Conservation (phyloP, 2,113 vertebrate species). For the Phrynosoma blainvillii region DNA sequence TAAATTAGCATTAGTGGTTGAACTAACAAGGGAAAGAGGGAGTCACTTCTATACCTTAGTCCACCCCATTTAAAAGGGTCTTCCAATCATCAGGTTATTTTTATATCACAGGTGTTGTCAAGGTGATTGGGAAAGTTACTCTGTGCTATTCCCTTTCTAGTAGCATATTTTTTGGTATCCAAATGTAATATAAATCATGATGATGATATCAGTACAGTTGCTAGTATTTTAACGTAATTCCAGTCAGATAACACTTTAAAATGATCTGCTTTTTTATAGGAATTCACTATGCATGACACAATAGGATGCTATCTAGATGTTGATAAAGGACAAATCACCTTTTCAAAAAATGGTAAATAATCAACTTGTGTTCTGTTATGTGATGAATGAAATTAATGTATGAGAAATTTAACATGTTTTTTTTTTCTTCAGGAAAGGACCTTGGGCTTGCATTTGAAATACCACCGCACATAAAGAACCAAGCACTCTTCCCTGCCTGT, state of each 20-base stretch:
- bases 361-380: not conserved
- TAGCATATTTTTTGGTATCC: not conserved
- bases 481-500: constrained; percentile 92
- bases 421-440: constrained; percentile 84
- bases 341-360: constrained; percentile 91
- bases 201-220: too few relatives aligned
- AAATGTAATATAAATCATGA: not conserved
- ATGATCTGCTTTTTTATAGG: constrained; percentile 72
- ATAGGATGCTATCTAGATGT: constrained; percentile 93
- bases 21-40: too few relatives aligned
- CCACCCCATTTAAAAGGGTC: not conserved
- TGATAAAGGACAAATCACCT: constrained; percentile 87
- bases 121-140: not conserved
- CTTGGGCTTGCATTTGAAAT: constrained; percentile 94
- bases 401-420: not conserved
- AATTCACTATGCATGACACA: constrained; percentile 98
- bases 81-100: not conserved
- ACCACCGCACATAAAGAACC: constrained; percentile 85
- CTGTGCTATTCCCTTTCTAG: not conserved
- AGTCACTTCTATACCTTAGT: too few relatives aligned
- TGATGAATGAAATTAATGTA: not conserved
- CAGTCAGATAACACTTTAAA: not conserved
- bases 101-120: not conserved
- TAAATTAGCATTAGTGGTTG: not conserved
- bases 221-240: not conserved